Conservation (phyloP, 35 echinoderm and acorn worm genomes). For the Stichopus chloronotus region DNA sequence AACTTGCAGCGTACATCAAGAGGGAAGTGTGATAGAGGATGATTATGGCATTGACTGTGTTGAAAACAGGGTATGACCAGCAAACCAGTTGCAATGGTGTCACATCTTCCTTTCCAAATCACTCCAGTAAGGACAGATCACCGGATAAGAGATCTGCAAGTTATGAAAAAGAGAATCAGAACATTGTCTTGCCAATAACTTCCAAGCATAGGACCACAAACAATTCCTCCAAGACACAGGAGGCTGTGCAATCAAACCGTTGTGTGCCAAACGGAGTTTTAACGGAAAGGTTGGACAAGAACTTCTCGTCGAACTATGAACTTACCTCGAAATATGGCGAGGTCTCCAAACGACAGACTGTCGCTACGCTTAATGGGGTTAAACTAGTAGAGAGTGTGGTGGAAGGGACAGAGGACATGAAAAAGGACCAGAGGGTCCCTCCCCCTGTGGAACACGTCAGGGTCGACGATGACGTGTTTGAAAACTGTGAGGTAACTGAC, state of each 20-base stretch:
- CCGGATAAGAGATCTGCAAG: slow-evolving; percentile 3
- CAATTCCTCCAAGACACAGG: slow-evolving; percentile 35
- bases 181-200: slow-evolving; percentile 36
- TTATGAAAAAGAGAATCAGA: slow-evolving; percentile 48
- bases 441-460: neutral
- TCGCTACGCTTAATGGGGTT: slow-evolving; percentile 42
- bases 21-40: slow-evolving; percentile 53
- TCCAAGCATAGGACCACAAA: slow-evolving; percentile 42
- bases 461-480: slow-evolving; percentile 42
- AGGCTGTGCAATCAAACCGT: slow-evolving; percentile 49
- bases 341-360: slow-evolving; percentile 40
- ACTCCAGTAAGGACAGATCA: slow-evolving; percentile 10
- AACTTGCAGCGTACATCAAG: slow-evolving; percentile 45
- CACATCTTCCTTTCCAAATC: neutral
- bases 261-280: slow-evolving; percentile 32
- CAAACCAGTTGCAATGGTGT: slow-evolving; percentile 7
- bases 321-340: neutral
- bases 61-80: slow-evolving; percentile 52
- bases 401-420: neutral
- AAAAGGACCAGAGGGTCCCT: neutral
- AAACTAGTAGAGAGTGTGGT: slow-evolving; percentile 27
- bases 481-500: neutral
- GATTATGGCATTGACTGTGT: slow-evolving; percentile 55
- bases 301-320: slow-evolving; percentile 2
- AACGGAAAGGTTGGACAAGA: slow-evolving; percentile 43